Evolutionary conservation across 2,113 vertebrate genomes (phyloP).

Genomic region (Rattus rattus): DNA sequence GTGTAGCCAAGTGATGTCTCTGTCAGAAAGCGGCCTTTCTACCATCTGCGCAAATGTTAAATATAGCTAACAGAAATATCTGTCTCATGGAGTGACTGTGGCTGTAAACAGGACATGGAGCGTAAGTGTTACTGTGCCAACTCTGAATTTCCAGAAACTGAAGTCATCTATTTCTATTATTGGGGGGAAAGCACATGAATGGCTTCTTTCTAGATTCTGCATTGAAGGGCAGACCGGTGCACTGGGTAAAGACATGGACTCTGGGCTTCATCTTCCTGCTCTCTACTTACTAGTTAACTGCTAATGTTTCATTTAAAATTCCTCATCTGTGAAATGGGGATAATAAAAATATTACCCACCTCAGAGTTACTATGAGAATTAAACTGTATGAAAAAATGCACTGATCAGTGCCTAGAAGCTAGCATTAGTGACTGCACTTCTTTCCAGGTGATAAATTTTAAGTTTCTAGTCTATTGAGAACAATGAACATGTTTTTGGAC

Average conservation of each 20-base stretch:
- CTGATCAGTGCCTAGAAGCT: neutral
- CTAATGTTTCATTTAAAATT: neutral
- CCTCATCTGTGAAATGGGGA: constrained; percentile 28
- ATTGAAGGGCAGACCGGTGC: neutral
- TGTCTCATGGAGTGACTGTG: neutral
- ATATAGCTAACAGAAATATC: constrained; percentile 41
- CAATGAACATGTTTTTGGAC: constrained; percentile 41
- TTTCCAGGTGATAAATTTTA: neutral
- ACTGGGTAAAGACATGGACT: neutral
- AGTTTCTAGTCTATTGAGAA: constrained; percentile 3
- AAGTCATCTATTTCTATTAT: constrained; percentile 26
- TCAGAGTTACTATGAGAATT: constrained; percentile 26
- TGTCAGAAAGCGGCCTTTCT: neutral
- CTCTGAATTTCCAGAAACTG: neutral
- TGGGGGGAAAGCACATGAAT: neutral
- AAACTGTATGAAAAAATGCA: constrained; percentile 1
- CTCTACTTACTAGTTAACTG: neutral
- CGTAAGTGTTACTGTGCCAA: neutral
- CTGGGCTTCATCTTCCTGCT: neutral
- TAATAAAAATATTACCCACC: neutral
- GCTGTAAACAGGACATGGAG: neutral
- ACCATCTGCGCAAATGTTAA: constrained; percentile 47
- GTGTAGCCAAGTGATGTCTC: neutral
- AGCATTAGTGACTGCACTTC: neutral
- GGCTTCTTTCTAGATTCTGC: neutral